A percentile compares a stretch with the other conserved stretches of the same genome.
Evolutionary conservation across 2,888 invertebrate species (phyloP).

Genomic region (Pterostichus niger): DNA sequence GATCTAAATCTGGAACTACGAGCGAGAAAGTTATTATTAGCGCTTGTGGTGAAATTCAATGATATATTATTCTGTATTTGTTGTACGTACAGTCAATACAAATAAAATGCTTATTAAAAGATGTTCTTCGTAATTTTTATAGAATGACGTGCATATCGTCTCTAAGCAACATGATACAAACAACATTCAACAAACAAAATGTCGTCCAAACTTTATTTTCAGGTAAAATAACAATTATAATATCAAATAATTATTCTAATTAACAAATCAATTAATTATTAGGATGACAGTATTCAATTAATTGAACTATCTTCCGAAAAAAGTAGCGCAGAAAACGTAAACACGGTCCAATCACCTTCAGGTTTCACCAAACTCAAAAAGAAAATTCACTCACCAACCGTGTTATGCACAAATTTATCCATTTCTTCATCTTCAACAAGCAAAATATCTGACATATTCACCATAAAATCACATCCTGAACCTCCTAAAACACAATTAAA

Average conservation of each 20-base stretch:
- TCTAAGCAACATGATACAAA: slow-evolving; percentile 56
- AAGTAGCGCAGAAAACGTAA: slow-evolving; percentile 23
- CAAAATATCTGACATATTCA: slow-evolving; percentile 68
- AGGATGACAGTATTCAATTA: slow-evolving; percentile 71
- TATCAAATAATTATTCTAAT: slow-evolving; percentile 13
- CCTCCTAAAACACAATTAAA: background rate
- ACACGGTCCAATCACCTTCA: slow-evolving; percentile 50
- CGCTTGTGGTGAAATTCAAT: slow-evolving; percentile 92
- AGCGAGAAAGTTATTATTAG: slow-evolving; percentile 89
- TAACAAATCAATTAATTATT: slow-evolving; percentile 59
- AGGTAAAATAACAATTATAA: slow-evolving; percentile 53
- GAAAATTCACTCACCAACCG: slow-evolving; percentile 54
- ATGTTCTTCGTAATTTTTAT: too few species aligned
- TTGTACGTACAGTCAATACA: background rate
- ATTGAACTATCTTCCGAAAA: slow-evolving; percentile 68
- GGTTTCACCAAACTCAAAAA: slow-evolving; percentile 50
- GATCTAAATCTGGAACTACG: slow-evolving; percentile 88
- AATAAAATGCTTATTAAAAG: too few species aligned
- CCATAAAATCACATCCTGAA: slow-evolving; percentile 67
- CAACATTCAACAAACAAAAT: slow-evolving; percentile 45
- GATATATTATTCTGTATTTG: slow-evolving; percentile 70
- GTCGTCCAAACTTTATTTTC: slow-evolving; percentile 39
- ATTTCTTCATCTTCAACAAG: slow-evolving; percentile 33
- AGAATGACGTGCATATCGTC: background rate
- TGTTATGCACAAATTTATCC: slow-evolving; percentile 45